A percentile compares a stretch with the other conserved stretches of the same genome.
These are phyloP conservation scores for Charaxes varanes DNA, from an alignment of 1,140 invertebrate genomes.

Conservation along the genomic window DNA sequence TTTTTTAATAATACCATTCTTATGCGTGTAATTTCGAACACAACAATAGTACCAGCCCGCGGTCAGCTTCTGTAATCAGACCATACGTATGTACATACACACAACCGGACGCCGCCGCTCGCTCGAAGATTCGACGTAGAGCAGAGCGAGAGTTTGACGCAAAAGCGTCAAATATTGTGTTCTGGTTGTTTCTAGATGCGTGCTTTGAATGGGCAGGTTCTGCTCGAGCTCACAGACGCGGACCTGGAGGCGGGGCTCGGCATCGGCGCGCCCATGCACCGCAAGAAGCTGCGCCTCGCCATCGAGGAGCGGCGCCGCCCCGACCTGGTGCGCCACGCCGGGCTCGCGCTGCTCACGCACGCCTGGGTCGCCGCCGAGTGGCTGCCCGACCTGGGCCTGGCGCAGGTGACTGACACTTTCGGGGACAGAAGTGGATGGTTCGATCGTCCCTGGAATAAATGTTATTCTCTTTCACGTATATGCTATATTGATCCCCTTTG, in stretches of 20 bases:
- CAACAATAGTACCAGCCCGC: too few relatives aligned
- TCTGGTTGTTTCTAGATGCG: constrained; percentile 76
- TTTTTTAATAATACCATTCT: too few relatives aligned
- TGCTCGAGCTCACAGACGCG: constrained; percentile 90
- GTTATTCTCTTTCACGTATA: too few relatives aligned
- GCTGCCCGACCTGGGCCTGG: constrained; percentile 91
- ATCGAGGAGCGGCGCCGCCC: constrained; percentile 94
- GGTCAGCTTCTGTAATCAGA: too few relatives aligned
- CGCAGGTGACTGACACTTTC: constrained; percentile 82
- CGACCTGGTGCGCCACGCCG: constrained; percentile 88
- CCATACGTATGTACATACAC: too few relatives aligned
- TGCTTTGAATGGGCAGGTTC: constrained; percentile 83
- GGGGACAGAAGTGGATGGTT: too few relatives aligned
- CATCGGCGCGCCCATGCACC: constrained; percentile 91
- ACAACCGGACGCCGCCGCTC: too few relatives aligned
- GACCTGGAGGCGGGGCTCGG: constrained; percentile 92
- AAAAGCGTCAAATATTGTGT: constrained; percentile 72
- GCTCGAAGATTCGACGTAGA: too few relatives aligned
- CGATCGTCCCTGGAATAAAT: too few relatives aligned
- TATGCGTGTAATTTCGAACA: too few relatives aligned
- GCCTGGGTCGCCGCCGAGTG: constrained; percentile 95
- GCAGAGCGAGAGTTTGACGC: constrained; percentile 44
- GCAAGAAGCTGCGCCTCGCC: constrained; percentile 93
- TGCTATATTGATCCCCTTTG: too few relatives aligned
- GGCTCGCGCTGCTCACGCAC: constrained; percentile 89